Evolutionary conservation across 92 coral and sea anemone genomes (phyloP), one percentile per base, ranked within the genome.

Genomic region (Heliopora coerulea): DNA sequence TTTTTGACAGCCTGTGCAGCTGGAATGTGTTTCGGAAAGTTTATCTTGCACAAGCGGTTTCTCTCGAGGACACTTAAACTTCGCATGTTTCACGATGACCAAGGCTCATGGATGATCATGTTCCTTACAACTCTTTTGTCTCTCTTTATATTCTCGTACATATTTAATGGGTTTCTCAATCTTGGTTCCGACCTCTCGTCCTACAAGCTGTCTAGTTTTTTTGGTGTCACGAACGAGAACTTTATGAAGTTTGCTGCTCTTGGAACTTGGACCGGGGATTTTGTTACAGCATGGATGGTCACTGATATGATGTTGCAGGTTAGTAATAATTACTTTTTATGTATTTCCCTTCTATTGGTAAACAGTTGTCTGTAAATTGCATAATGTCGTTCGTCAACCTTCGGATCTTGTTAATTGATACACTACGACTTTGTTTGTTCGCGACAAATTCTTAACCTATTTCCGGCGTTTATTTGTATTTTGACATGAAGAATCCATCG

Each of bases 281-380:
- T 93, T 82, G 91, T 93, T 21, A 93, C 98, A 12, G 98, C 98
- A 15, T 93, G 97, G 98, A 93, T 93, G 98, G 98, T 93, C 30
- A 93, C 98, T 14, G 98, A 93, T 67, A 93, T 93, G 95, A 91
- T 91, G 96, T 58, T 91, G 29, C 97, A 91, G 90, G 97, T 91
- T 17, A 18, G 62, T 27, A n/a, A n/a, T n/a, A n/a, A n/a, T n/a
- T n/a, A n/a, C n/a, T n/a, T n/a, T n/a, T n/a, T n/a, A n/a, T n/a
- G n/a, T n/a, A n/a, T n/a, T n/a, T n/a, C n/a, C n/a, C n/a, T n/a
- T n/a, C n/a, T n/a, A n/a, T n/a, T n/a, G n/a, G n/a, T n/a, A n/a
- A n/a, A n/a, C n/a, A n/a, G n/a, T n/a, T n/a, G n/a, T n/a, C n/a
- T n/a, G n/a, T n/a, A n/a, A n/a, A n/a, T n/a, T n/a, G n/a, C n/a